phyloP scores from a whole-genome alignment of 2,113 vertebrate genomes.

The Elachura formosa region DNA sequence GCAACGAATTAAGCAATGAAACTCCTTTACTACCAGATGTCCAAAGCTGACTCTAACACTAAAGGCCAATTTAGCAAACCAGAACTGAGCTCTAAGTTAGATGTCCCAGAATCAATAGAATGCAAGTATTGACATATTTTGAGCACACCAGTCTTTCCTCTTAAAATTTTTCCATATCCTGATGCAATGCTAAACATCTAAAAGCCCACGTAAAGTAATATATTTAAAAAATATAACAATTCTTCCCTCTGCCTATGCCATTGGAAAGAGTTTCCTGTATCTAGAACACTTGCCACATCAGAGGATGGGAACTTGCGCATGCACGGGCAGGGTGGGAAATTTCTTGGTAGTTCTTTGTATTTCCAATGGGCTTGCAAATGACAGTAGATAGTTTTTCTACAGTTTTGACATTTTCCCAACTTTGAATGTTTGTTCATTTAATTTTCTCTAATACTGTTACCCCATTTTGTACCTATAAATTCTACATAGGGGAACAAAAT shows the following conservation, averaged over 20 bases:
- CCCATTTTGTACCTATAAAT: not conserved
- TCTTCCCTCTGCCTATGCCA: not conserved
- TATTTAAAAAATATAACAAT: not conserved
- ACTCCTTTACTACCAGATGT: not conserved
- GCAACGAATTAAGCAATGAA: not conserved
- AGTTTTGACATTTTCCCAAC: not conserved
- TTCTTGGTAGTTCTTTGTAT: not conserved
- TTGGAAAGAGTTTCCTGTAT: not conserved
- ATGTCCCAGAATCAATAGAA: not conserved
- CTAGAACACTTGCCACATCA: not conserved
- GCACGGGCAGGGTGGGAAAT: not conserved
- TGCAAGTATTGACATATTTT: not conserved
- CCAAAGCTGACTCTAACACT: not conserved
- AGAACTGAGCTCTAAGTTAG: not conserved
- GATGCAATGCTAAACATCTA: not conserved
- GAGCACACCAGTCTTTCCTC: not conserved
- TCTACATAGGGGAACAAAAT: not conserved
- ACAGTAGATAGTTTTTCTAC: not conserved
- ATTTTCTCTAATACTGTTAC: not conserved
- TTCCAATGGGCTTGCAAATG: not conserved
- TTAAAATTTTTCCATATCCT: not conserved
- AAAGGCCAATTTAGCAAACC: not conserved
- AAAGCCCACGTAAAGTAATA: not conserved
- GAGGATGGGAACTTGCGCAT: not conserved
- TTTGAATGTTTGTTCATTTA: not conserved